These are phyloP conservation scores for Agrotis ipsilon DNA, from an alignment of 2,888 invertebrate species.

Conservation along the genomic window DNA sequence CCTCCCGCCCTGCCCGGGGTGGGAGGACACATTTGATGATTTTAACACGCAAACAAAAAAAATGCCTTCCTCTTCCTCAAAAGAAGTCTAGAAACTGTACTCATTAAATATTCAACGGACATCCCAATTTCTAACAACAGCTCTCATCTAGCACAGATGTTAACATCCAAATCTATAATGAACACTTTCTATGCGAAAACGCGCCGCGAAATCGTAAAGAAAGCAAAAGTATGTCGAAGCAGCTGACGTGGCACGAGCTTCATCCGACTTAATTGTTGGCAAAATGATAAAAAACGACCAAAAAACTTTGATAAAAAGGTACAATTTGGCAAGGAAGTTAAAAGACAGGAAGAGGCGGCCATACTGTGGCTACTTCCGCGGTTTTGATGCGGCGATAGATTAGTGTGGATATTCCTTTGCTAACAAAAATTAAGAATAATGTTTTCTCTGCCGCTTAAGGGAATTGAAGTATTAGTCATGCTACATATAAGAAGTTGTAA, in stretches of 20 bases:
- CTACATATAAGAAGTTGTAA: neutral
- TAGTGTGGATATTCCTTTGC: constrained; percentile 70
- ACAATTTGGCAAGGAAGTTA: constrained; percentile 85
- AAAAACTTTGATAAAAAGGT: constrained; percentile 79
- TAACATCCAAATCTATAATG: constrained; percentile 36
- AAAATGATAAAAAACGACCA: constrained; percentile 69
- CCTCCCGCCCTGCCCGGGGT: too few relatives aligned
- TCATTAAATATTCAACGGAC: neutral
- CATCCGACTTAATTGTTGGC: constrained; percentile 78
- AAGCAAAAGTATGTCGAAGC: constrained; percentile 77
- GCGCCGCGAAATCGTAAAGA: constrained; percentile 67
- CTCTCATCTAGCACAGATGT: constrained; percentile 57
- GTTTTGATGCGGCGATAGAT: constrained; percentile 68
- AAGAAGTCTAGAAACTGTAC: too few relatives aligned
- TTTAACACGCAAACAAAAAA: too few relatives aligned
- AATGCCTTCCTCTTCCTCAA: too few relatives aligned
- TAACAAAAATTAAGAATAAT: neutral
- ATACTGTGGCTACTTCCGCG: constrained; percentile 88
- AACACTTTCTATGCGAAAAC: constrained; percentile 63
- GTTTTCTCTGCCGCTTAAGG: neutral
- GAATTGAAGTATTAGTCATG: constrained; percentile 18
- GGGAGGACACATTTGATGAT: too few relatives aligned
- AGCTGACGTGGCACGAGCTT: constrained; percentile 86
- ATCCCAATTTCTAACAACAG: constrained; percentile 18
- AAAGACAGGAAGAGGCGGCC: constrained; percentile 89